These are phyloP conservation scores for Eremophila alpestris DNA, from an alignment of 2,797 vertebrate species.

Conservation along the genomic window DNA sequence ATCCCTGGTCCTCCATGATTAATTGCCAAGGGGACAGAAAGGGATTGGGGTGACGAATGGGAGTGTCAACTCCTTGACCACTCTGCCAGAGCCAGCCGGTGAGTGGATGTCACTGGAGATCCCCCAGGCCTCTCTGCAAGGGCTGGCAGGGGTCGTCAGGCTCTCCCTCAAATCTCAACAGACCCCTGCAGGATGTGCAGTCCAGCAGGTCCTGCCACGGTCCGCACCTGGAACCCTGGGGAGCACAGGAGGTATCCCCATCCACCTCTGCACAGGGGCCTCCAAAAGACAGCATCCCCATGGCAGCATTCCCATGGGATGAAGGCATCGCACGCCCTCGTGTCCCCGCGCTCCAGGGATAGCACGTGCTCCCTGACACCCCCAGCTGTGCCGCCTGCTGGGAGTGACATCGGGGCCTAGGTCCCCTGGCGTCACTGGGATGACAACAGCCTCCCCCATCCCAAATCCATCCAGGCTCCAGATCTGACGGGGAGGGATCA, in stretches of 20 bases:
- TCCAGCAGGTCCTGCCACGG: accelerated
- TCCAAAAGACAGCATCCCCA: not conserved
- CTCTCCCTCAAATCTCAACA: not conserved
- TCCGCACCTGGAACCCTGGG: not conserved
- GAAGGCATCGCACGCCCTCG: not conserved
- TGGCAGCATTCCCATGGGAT: not conserved
- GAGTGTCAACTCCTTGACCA: not conserved
- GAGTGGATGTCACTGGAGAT: not conserved
- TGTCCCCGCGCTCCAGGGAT: not conserved
- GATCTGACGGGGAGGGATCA: not conserved
- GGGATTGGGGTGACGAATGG: not conserved
- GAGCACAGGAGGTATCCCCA: not conserved
- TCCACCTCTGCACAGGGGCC: not conserved
- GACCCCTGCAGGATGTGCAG: not conserved
- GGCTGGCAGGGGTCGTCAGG: not conserved
- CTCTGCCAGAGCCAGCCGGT: accelerated
- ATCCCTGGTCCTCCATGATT: not conserved
- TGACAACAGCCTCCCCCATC: not conserved
- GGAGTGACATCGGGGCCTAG: not conserved
- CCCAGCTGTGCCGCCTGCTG: not conserved
- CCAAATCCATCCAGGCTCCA: not conserved
- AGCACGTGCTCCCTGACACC: not conserved
- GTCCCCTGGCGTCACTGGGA: not conserved
- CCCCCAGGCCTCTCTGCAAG: not conserved
- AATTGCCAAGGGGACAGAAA: not conserved